Evolutionary conservation across 1,140 invertebrate species (phyloP), one percentile per base, ranked within the genome.

Genomic region (Telenomus remus): DNA sequence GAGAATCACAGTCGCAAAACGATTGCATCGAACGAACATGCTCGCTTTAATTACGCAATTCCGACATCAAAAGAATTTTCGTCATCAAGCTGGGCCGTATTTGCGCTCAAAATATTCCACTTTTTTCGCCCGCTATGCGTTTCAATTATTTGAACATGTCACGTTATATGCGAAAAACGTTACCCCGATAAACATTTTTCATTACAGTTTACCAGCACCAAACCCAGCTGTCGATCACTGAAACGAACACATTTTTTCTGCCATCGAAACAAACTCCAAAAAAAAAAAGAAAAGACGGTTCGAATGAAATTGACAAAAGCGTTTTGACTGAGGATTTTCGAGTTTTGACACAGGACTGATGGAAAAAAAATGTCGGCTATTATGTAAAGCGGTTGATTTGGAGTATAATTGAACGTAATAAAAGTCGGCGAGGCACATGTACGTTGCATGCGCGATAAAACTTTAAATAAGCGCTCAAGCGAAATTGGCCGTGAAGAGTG

Each of bases 11-110:
- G 69, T 69, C 64, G 75, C 51, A 70, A 70, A 69, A 66, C 64
- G 63, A 73, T 70, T 61, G 59, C 48, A 66, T 49, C 64, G 55
- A 70, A 54, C 27, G 55, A 50, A 50, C 55, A 76, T 70, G 63
- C 61, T 71, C 74, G 63, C 68, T 76, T 76, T 76, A 76, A 76
- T 71, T 76, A 76, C 73, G 73, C 73, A 70, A 76, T 76, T 76
- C 60, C 61, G 54, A 59, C 66, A 63, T 76, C 66, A 70, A 71
- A 70, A 66, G 66, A n/a, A 66, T 49, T 60, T 34, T 44, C 14
- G 37, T 4, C 64, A 60, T 51, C 19, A 4, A 49, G 19, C 55
- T 49, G 4, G 1, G 10, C 48, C 46, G 63, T 47, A 68, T 74
- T 74, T 68, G 46, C 53, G 34, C 14, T 16, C 15, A 37, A 50